These are phyloP conservation scores for Ditylenchus weischeri DNA, from an alignment of 2,888 invertebrate species.

Conservation along the genomic window DNA sequence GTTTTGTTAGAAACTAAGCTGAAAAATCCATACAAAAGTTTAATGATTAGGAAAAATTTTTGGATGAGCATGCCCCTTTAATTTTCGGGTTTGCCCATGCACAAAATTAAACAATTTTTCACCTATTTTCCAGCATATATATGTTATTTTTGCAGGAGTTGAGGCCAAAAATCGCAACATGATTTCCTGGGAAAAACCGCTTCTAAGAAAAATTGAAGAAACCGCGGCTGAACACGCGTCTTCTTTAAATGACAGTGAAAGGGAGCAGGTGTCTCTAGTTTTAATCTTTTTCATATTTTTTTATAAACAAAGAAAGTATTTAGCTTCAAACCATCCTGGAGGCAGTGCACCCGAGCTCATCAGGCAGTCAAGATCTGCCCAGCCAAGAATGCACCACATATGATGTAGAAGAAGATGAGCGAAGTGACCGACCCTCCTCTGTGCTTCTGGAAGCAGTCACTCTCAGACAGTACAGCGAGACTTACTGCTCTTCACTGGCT, in stretches of 20 bases:
- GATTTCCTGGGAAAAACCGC: constrained; percentile 58
- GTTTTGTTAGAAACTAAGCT: too few relatives aligned
- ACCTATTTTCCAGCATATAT: too few relatives aligned
- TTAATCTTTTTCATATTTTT: not conserved
- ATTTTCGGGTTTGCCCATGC: too few relatives aligned
- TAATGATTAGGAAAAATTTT: too few relatives aligned
- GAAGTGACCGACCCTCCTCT: constrained; percentile 49
- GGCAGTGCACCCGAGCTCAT: constrained; percentile 48
- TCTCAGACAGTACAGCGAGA: not conserved
- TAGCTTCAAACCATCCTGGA: constrained; percentile 56
- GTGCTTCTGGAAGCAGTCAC: constrained; percentile 57
- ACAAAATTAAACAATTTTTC: too few relatives aligned
- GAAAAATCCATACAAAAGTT: too few relatives aligned
- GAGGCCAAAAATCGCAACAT: constrained; percentile 56
- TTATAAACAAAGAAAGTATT: constrained; percentile 12
- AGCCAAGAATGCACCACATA: constrained; percentile 12
- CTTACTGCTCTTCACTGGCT: constrained; percentile 9
- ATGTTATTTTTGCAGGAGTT: constrained; percentile 43
- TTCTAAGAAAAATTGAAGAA: constrained; percentile 56
- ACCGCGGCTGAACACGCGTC: constrained; percentile 57
- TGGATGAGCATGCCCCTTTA: too few relatives aligned
- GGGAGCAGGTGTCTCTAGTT: constrained; percentile 44
- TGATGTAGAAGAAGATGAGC: constrained; percentile 30
- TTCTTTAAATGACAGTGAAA: constrained; percentile 54
- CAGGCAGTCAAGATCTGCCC: constrained; percentile 17